Evolutionary conservation across 2,113 vertebrate species (phyloP).

Genomic region (Laticauda laticaudata): DNA sequence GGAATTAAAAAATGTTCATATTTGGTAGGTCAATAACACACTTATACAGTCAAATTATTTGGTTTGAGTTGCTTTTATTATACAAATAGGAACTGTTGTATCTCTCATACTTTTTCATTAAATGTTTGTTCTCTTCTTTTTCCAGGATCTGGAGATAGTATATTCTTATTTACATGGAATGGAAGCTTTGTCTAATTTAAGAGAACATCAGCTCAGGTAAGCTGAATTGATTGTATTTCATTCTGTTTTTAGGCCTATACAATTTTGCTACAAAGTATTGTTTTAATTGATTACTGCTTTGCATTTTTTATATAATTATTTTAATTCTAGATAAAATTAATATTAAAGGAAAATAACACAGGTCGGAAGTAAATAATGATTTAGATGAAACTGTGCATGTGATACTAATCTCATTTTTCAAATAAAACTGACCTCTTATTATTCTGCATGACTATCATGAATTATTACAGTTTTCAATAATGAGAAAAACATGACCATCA

Average conservation of each 20-base stretch:
- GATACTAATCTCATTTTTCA: background rate
- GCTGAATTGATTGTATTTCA: slow-evolving; percentile 21
- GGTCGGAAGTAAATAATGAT: background rate
- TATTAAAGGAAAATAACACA: background rate
- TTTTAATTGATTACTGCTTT: background rate
- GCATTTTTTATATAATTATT: background rate
- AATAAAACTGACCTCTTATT: background rate
- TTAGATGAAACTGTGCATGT: background rate
- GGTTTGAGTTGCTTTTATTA: background rate
- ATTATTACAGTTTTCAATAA: background rate
- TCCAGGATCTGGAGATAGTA: slow-evolving; percentile 95
- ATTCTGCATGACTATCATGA: background rate
- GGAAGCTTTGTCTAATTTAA: slow-evolving; percentile 96
- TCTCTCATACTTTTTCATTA: background rate
- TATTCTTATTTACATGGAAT: slow-evolving; percentile 98
- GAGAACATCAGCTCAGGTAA: slow-evolving; percentile 96
- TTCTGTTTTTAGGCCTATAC: background rate
- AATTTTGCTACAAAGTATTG: background rate
- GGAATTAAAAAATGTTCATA: background rate
- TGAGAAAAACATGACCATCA: background rate
- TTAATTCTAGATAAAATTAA: background rate
- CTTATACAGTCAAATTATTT: background rate
- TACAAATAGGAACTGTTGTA: background rate
- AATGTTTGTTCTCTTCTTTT: slow-evolving; percentile 54
- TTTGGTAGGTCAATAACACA: background rate